Conservation (phyloP, 2,113 vertebrate genomes). For the Capreolus pygargus region DNA sequence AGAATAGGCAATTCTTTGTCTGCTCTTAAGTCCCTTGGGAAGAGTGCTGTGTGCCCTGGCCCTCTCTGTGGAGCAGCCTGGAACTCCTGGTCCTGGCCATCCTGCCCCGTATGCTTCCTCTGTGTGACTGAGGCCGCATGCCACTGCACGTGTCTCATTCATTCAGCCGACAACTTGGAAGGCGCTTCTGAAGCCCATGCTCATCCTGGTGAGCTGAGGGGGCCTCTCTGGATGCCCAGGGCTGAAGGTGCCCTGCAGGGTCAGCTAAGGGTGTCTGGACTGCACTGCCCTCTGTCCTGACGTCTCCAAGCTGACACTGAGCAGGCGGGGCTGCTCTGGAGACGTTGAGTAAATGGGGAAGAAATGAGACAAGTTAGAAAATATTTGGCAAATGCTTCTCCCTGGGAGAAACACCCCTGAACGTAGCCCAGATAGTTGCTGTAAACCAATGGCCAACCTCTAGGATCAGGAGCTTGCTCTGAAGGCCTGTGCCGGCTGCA, state of each 20-base stretch:
- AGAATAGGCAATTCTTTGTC: not conserved
- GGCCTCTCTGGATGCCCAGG: not conserved
- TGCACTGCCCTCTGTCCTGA: no score
- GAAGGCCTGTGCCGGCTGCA: not conserved
- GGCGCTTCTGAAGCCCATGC: not conserved
- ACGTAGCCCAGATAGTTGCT: not conserved
- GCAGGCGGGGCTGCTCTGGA: not conserved
- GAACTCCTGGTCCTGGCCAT: not conserved
- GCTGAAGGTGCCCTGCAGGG: not conserved
- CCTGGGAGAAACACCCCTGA: not conserved
- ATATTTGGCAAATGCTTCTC: not conserved
- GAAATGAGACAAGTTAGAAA: not conserved
- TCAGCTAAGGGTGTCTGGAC: not conserved
- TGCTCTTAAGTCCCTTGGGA: not conserved
- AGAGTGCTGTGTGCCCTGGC: no score
- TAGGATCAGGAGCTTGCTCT: not conserved
- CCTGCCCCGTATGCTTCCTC: not conserved
- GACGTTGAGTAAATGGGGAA: not conserved
- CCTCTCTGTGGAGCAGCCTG: not conserved
- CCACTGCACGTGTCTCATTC: not conserved
- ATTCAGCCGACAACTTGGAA: not conserved
- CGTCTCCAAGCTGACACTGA: not conserved
- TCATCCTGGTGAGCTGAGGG: not conserved
- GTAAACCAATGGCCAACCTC: not conserved
- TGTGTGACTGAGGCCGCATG: not conserved